Base-by-base conservation (phyloP, 35 echinoderm and acorn worm species). In the Chiridota heheva region DNA sequence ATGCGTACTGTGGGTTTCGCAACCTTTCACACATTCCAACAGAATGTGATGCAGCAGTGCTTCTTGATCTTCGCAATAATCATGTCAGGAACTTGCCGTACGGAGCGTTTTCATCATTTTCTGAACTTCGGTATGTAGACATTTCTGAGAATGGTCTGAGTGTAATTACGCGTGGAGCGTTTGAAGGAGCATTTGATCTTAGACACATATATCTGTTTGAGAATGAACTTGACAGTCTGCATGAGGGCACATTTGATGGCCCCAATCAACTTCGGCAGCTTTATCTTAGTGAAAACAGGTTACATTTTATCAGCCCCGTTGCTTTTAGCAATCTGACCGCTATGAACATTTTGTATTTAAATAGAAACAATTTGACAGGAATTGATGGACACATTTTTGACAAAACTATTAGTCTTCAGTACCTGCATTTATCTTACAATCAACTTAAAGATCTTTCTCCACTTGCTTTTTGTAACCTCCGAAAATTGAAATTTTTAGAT, bases 301-400 rank as follows among this genome's bases (percentile, higher is more conserved):
- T 76, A 29, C 41, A 55, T 4, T 8, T 34, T 17, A 53, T 76
- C 39, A 18, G 33, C 20, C n/a, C 40, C 7, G 2, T 2, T 1
- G 72, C 72, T 33, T 76, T 76, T n/a, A 15, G 29, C 44, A 76
- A 76, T 53, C 3, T 76, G 72, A 10, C 44, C 15, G 24, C 33
- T 2, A 28, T 76, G 42, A 76, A 53, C 24, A 30, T 76, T 34
- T 16, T 76, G 12, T 76, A 43, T 17, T 38, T 76, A n/a, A 24
- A 76, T 35, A 49, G 57, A 17, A 76, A 76, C 34, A 43, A 25
- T 35, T n/a, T 76, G 15, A 56, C 40, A 8, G 8, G 24, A 31
- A 43, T 49, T 27, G 44, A 43, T 46, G 48, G 72, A 13, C 44
- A 55, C 37, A 49, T 49, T 4, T 76, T 76, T 38, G 26, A 20